Evolutionary conservation across 2,797 vertebrate species (phyloP).

Genomic region (Sternotherus odoratus): DNA sequence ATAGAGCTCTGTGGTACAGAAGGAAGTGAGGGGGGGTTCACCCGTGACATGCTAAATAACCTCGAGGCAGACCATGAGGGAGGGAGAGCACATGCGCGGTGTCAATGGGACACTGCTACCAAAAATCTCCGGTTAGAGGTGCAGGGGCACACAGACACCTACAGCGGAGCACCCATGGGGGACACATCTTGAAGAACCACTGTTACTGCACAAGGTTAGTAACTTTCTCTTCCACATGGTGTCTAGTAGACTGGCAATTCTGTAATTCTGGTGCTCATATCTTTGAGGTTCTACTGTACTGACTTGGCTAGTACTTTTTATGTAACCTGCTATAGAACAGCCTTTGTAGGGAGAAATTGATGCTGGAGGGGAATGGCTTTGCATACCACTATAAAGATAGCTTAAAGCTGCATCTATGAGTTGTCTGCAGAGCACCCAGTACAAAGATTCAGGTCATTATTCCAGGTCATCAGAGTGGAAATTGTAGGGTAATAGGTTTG

Average conservation of each 20-base stretch:
- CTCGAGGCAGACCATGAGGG: too few species aligned
- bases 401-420: neutral
- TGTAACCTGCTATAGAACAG: neutral
- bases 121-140: too few species aligned
- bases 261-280: too few species aligned
- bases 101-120: too few species aligned
- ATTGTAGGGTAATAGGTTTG: neutral
- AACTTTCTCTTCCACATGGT: neutral
- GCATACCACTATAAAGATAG: fast-evolving
- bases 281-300: too few species aligned
- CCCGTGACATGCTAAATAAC: too few species aligned
- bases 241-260: too few species aligned
- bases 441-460: neutral
- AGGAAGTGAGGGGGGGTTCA: too few species aligned
- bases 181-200: neutral
- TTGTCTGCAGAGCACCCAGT: neutral
- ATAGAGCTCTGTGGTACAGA: too few species aligned
- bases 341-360: fast-evolving
- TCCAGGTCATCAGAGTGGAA: neutral
- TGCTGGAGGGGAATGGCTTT: fast-evolving
- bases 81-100: too few species aligned
- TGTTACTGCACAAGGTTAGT: neutral
- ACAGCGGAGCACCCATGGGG: neutral
- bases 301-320: too few species aligned
- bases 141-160: neutral